Conservation (phyloP, 2,888 invertebrate genomes). For the Rhodophaea formosa region DNA sequence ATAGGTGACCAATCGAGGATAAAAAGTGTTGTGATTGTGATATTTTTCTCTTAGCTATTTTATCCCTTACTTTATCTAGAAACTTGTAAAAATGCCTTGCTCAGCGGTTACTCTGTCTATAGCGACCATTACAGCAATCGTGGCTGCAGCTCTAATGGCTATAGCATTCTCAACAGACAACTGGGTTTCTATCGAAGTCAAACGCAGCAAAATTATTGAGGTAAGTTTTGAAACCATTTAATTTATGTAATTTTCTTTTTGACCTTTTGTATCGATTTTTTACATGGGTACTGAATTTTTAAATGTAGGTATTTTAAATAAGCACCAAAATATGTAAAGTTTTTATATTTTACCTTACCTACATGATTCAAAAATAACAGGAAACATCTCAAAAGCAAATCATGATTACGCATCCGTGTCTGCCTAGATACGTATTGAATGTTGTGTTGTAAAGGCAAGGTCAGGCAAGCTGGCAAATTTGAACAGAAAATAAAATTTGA, state of each 20-base stretch:
- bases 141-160: conserved; percentile 94
- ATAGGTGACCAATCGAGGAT: conserved; percentile 69
- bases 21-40: conserved; percentile 76
- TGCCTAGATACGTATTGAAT: background rate
- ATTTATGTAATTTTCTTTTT: no score
- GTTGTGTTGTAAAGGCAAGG: conserved; percentile 25
- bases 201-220: conserved; percentile 90
- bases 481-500: background rate
- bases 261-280: no score
- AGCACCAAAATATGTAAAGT: background rate
- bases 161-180: conserved; percentile 98
- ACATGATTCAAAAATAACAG: background rate
- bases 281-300: no score
- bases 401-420: background rate
- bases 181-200: conserved; percentile 97
- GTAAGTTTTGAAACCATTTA: conserved; percentile 78
- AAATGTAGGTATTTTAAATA: no score
- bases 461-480: conserved; percentile 21
- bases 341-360: background rate
- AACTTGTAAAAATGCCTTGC: conserved; percentile 90
- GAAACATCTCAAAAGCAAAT: background rate
- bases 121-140: conserved; percentile 97
- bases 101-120: conserved; percentile 96
- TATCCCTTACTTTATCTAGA: conserved; percentile 56
- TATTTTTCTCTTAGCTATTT: conserved; percentile 51